A percentile compares a stretch with the other conserved stretches of the same genome.
Conservation (phyloP, 2,113 vertebrate species). For the Lamprologus ornatipinnis region DNA sequence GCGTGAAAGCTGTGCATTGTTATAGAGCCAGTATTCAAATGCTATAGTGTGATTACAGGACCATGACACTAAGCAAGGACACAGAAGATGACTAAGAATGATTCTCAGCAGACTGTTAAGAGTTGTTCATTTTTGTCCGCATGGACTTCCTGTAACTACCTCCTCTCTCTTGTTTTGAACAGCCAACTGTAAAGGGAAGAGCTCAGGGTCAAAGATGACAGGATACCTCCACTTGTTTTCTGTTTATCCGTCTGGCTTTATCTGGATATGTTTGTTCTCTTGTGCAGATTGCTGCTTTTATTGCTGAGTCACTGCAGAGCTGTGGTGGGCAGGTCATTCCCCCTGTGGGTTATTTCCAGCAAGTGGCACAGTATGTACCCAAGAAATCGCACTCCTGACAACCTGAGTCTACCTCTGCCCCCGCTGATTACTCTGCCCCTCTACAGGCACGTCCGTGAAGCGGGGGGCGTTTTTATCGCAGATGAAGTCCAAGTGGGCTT, state of each 20-base stretch:
- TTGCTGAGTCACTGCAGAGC: conserved; percentile 97
- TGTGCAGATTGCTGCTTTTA: conserved; percentile 92
- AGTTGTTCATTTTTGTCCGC: not conserved
- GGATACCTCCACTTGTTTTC: not conserved
- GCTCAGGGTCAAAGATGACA: not conserved
- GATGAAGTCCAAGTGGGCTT: conserved; percentile 98
- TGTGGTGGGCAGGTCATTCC: conserved; percentile 97
- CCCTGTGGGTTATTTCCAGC: conserved; percentile 92
- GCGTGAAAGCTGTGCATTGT: not conserved
- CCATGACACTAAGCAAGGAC: not conserved
- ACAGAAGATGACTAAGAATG: not conserved
- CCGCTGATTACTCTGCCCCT: not conserved
- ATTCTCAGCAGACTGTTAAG: not conserved
- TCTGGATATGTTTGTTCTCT: conserved; percentile 67
- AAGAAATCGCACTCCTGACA: not conserved
- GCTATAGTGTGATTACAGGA: not conserved
- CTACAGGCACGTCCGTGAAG: conserved; percentile 77
- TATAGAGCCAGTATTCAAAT: not conserved
- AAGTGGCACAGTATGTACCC: conserved; percentile 92
- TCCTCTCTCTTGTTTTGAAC: not conserved
- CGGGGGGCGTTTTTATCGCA: conserved; percentile 85
- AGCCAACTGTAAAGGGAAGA: not conserved
- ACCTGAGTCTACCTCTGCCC: not conserved
- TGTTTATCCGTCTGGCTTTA: not conserved
- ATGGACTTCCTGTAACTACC: not conserved